A percentile compares a stretch with the other conserved stretches of the same genome.
phyloP scores from a whole-genome alignment of 2,113 vertebrate genomes.

The Poeciliopsis turrubarensis region DNA sequence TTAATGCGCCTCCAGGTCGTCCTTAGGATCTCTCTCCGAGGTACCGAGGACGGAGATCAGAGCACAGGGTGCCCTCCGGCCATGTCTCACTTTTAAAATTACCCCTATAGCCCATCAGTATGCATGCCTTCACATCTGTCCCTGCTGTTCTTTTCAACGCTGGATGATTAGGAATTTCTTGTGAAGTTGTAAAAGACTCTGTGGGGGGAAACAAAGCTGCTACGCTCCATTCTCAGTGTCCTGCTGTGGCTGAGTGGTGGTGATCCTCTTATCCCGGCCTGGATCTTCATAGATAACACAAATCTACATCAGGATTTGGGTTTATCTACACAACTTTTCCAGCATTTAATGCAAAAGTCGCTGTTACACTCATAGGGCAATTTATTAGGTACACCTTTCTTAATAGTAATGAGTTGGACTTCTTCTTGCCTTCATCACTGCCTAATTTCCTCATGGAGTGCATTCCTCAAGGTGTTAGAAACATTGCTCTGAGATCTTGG shows the following conservation, averaged over 20 bases:
- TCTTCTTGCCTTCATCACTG: not conserved
- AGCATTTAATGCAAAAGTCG: not conserved
- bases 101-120: conserved; percentile 9
- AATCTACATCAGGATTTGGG: conserved; percentile 30
- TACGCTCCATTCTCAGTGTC: conserved; percentile 23
- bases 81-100: conserved; percentile 34
- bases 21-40: not conserved
- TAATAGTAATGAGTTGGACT: not conserved
- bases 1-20: not conserved
- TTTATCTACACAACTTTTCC: conserved; percentile 16
- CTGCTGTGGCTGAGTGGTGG: conserved; percentile 27
- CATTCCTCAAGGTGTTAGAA: not conserved
- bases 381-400: not conserved
- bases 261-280: conserved; percentile 40
- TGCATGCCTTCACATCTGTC: conserved; percentile 9
- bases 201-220: conserved; percentile 28
- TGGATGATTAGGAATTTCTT: conserved; percentile 21
- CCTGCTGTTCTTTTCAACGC: conserved; percentile 4
- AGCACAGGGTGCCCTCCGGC: conserved; percentile 6
- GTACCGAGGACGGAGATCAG: conserved; percentile 4
- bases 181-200: conserved; percentile 33
- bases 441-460: not conserved
- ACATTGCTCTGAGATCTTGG: not conserved
- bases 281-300: conserved; percentile 18
- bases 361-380: not conserved